Evolutionary conservation across 2,797 vertebrate genomes (phyloP), one percentile per base, ranked within the genome.

Genomic region (Numenius phaeopus): DNA sequence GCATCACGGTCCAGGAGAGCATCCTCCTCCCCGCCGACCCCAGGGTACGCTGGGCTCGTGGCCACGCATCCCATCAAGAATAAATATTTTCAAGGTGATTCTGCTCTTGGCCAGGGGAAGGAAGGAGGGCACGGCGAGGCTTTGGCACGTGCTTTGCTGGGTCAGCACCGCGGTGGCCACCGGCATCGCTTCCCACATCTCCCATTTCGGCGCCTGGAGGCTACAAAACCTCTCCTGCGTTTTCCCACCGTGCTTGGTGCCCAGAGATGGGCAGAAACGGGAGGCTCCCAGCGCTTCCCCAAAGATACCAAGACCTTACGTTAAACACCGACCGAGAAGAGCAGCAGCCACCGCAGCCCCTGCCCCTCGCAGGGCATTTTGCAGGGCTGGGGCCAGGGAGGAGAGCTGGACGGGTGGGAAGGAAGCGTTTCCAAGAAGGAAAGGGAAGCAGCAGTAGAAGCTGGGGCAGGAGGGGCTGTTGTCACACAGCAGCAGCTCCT

Each of bases 1-100:
- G 8, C 19, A 3, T 0, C 19, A 3, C 0, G 2, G 10, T 10
- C 16, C 7, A 0, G 67, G 47, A 57, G 8, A 67, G 17, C 57
- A 20, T 50, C 66, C 61, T 52, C 21, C 42, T 67, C 39, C 32
- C 40, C 5, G 4, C 27, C 0, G 1, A 11, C 23, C 34, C 47
- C 42, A 5, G 49, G 7, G 3, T 5, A 12, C 1, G 6, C 90
- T 18, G 85, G 5, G 2, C 88, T 32, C 18, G 2, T 2, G 2
- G 66, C 44, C 8, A 1, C 1, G 8, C 37, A 16, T 40, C 42
- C 7, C 23, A 1, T 0, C 1, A 1, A 2, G 9, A 47, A 2
- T 5, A 23, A 24, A 47, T 12, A 6, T 34, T 81, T 44, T 42
- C 4, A 1, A 32, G 39, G 40, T 10, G 40, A 19, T 52, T 30